Evolutionary conservation across 2,888 invertebrate genomes (phyloP).

Genomic region (Cheiracanthium punctorium): DNA sequence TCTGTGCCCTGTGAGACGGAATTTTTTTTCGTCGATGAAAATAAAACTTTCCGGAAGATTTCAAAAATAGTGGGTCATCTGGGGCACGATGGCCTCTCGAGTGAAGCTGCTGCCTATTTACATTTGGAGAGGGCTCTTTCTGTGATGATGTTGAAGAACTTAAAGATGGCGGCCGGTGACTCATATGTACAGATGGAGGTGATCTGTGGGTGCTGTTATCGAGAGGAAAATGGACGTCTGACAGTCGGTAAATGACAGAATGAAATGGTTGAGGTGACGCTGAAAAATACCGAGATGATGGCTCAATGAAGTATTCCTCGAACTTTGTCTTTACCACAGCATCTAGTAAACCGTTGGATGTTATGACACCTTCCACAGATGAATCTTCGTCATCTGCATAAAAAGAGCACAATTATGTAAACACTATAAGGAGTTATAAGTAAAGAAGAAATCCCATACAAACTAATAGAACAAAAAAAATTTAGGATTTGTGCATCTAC

Average conservation of each 20-base stretch:
- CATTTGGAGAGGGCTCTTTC: neutral
- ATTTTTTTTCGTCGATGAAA: constrained; percentile 32
- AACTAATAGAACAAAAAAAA: too few species aligned
- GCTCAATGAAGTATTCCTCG: constrained; percentile 88
- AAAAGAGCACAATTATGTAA: constrained; percentile 20
- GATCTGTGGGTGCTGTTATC: constrained; percentile 47
- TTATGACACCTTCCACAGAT: constrained; percentile 89
- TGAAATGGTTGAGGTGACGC: constrained; percentile 79
- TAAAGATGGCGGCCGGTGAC: constrained; percentile 2
- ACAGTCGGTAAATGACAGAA: constrained; percentile 88
- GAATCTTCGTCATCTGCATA: constrained; percentile 86
- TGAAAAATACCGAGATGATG: constrained; percentile 81
- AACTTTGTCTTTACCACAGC: constrained; percentile 89
- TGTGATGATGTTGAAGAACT: neutral
- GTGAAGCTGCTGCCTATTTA: constrained; percentile 8
- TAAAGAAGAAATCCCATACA: too few species aligned
- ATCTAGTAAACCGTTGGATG: constrained; percentile 90
- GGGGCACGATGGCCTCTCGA: constrained; percentile 36
- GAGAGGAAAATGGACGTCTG: constrained; percentile 81
- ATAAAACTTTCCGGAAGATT: constrained; percentile 28
- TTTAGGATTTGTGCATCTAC: too few species aligned
- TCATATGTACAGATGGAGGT: constrained; percentile 55
- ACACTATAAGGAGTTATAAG: neutral
- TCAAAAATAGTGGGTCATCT: constrained; percentile 39
- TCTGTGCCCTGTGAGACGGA: neutral